Base-by-base conservation (phyloP, 2,888 invertebrate genomes). In the Amphiduros pacificus region DNA sequence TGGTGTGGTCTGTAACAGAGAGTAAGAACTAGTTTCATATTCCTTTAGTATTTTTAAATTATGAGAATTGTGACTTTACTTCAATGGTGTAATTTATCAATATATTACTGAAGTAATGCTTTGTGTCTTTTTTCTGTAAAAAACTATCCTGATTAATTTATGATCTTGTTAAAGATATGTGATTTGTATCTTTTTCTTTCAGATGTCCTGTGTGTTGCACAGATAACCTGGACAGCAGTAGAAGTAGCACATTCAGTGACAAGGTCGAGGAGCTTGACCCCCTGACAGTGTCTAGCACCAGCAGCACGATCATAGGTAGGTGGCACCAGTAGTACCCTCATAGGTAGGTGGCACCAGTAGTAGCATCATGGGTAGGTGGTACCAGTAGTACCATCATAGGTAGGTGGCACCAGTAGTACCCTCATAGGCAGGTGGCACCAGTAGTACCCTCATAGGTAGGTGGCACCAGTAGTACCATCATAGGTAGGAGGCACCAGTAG, bases 181-280 rank as follows among this genome's bases (percentile, higher is more conserved):
- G 9, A 36, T 17, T 36, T 9, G 17, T 36, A 17, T 11, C 9
- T 14, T 29, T 26, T 50, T 60, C 2, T 17, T 48, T 2, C 31
- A 56, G 49, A 2, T 65, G 44, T 28, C 9, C 32, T 2, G 5
- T 32, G 28, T 59, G 52, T 54, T 54, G 49, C 28, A 24, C 36
- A 20, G 59, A 59, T 50, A 26, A 27, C 3, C 22, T 55, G 28
- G 52, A 32, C 32, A 26, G 48, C 20, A 48, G 54, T 22, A 52
- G 54, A 6, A 64, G 68, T 56, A 73, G 70, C 29, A 69, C 70
- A n/a, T 64, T 67, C 9, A 64, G 67, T 55, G 77, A 77, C 55
- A 51, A 72, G 9, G 74, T 78, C 2, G 71, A 75, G 59, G 76
- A 75, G 31, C 73, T 77, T 36, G 72, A 76, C 63, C 76, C 76